A percentile compares a stretch with the other conserved stretches of the same genome.
Conservation (phyloP, 2,888 invertebrate genomes). For the Melieria picta region DNA sequence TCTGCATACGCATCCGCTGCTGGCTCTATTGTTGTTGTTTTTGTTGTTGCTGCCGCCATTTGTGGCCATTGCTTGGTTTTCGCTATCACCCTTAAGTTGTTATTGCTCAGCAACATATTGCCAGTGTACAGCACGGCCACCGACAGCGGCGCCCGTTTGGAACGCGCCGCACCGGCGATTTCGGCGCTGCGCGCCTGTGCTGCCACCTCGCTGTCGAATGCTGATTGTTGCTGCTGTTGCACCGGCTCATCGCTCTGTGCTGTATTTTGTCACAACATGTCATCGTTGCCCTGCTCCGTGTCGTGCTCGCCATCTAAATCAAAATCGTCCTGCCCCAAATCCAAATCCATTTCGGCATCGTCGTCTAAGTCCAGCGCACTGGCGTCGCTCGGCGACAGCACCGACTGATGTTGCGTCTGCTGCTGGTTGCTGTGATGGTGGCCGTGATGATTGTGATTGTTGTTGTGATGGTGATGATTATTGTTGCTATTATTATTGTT, state of each 20-base stretch:
- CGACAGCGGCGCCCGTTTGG: constrained; percentile 18
- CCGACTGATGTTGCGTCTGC: constrained; percentile 43
- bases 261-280: constrained; percentile 59
- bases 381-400: constrained; percentile 53
- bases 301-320: constrained; percentile 52
- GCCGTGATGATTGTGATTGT: constrained; percentile 15
- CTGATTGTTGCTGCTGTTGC: constrained; percentile 36
- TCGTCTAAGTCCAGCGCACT: constrained; percentile 61
- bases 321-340: constrained; percentile 62
- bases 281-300: constrained; percentile 44
- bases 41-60: not conserved
- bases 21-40: constrained; percentile 14
- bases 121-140: constrained; percentile 9
- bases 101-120: constrained; percentile 19
- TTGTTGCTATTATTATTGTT: constrained; percentile 37
- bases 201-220: constrained; percentile 13
- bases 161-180: constrained; percentile 7
- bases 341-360: constrained; percentile 61
- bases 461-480: constrained; percentile 32
- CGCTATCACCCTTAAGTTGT: constrained; percentile 5
- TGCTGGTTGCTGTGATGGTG: constrained; percentile 34
- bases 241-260: constrained; percentile 38
- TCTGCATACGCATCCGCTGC: no score
- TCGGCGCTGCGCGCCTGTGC: constrained; percentile 14
- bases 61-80: not conserved